Conservation (phyloP, 1,140 invertebrate species). For the Drosophila serrata region DNA sequence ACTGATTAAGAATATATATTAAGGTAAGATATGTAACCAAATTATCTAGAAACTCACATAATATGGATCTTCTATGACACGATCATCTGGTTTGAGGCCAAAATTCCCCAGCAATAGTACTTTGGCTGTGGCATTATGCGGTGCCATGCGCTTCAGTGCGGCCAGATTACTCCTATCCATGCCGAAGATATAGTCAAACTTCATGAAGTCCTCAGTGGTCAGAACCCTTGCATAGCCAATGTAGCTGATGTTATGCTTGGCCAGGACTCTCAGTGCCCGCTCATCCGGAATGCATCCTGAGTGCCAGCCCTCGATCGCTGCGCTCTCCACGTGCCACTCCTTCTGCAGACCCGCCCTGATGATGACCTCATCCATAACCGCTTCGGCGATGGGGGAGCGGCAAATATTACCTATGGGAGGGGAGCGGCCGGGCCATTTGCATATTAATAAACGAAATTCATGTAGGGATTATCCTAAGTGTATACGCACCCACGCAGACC, state of each 20-base stretch:
- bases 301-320: conserved; percentile 93
- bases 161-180: conserved; percentile 94
- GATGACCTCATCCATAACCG: conserved; percentile 93
- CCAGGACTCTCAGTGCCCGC: conserved; percentile 90
- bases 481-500: conserved; percentile 86
- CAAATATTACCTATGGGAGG: conserved; percentile 92
- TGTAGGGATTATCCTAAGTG: conserved; percentile 2
- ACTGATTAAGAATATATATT: neutral
- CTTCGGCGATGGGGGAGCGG: conserved; percentile 96
- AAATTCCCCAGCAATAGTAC: conserved; percentile 92
- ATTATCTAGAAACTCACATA: conserved; percentile 87
- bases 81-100: conserved; percentile 89
- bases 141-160: conserved; percentile 88
- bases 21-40: neutral
- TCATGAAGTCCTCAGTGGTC: conserved; percentile 89
- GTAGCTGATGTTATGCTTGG: conserved; percentile 90
- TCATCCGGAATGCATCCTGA: conserved; percentile 91
- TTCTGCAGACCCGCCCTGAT: conserved; percentile 87
- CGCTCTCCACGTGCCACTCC: conserved; percentile 95
- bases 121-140: conserved; percentile 88
- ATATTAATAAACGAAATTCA: conserved; percentile 24
- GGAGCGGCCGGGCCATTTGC: conserved; percentile 14
- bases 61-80: conserved; percentile 94
- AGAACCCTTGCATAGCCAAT: conserved; percentile 91
- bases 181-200: conserved; percentile 94